phyloP scores from a whole-genome alignment of 2,113 vertebrate genomes.

The Cyprinus carpio region DNA sequence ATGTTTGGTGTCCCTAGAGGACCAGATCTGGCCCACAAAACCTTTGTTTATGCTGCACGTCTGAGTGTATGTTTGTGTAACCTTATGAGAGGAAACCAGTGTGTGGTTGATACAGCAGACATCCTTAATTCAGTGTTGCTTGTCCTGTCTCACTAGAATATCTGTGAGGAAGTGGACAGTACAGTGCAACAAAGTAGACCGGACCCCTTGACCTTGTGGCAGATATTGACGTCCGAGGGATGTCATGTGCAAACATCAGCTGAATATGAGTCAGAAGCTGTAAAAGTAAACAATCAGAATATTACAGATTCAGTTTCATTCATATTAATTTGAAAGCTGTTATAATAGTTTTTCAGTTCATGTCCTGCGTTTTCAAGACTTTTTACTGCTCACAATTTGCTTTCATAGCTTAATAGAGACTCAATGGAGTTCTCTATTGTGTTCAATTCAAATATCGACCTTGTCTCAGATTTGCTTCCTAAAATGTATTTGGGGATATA shows the following conservation, averaged over 20 bases:
- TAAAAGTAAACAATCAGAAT: not conserved
- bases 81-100: conserved; percentile 37
- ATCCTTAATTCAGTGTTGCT: conserved; percentile 30
- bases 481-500: not conserved
- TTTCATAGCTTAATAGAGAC: not conserved
- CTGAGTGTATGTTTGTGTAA: conserved; percentile 27
- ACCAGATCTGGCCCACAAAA: conserved; percentile 6
- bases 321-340: not conserved
- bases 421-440: not conserved
- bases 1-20: conserved; percentile 21
- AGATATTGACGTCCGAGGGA: not conserved
- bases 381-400: not conserved
- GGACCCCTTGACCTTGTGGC: conserved; percentile 7
- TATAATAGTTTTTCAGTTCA: not conserved
- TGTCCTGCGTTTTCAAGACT: not conserved
- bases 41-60: conserved; percentile 15
- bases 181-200: conserved; percentile 3
- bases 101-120: conserved; percentile 37
- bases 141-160: conserved; percentile 23
- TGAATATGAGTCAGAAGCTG: not conserved
- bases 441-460: not conserved
- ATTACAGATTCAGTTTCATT: not conserved
- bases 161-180: conserved; percentile 21
- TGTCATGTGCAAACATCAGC: not conserved
- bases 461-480: not conserved